phyloP scores from a whole-genome alignment of 2,888 invertebrate genomes.

The Lamellibrachia satsuma region DNA sequence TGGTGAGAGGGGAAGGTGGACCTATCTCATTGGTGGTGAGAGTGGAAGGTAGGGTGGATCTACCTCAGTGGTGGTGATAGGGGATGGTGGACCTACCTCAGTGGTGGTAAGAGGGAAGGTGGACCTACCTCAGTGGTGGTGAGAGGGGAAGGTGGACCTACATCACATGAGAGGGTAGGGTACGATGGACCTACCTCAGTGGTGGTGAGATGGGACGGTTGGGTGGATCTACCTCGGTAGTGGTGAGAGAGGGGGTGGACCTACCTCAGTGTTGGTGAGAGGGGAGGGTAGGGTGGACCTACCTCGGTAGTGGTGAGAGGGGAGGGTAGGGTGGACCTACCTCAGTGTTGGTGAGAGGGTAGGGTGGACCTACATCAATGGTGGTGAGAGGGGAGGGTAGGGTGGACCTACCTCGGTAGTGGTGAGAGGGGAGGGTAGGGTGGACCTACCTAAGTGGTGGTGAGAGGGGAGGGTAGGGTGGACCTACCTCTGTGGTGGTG shows the following conservation, averaged over 20 bases:
- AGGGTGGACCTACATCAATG: no score
- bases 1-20: constrained; percentile 37
- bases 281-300: background rate
- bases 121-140: no score
- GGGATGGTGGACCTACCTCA: background rate
- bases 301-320: background rate
- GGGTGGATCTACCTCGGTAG: background rate
- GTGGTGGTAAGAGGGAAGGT: background rate
- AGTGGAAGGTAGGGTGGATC: background rate
- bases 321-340: background rate
- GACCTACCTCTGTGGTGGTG: no score
- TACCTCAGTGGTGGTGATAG: background rate
- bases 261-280: no score
- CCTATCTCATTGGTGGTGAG: no score
- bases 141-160: background rate
- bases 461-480: no score
- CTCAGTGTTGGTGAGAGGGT: background rate
- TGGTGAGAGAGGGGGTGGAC: background rate
- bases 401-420: no score
- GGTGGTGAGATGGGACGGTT: constrained; percentile 58
- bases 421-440: no score
- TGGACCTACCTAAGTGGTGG: no score
- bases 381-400: no score
- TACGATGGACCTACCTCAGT: no score
- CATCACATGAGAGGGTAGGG: background rate